Evolutionary conservation across 2,888 invertebrate genomes (phyloP), one percentile per base, ranked within the genome.

Genomic region (Anoncus sp.): DNA sequence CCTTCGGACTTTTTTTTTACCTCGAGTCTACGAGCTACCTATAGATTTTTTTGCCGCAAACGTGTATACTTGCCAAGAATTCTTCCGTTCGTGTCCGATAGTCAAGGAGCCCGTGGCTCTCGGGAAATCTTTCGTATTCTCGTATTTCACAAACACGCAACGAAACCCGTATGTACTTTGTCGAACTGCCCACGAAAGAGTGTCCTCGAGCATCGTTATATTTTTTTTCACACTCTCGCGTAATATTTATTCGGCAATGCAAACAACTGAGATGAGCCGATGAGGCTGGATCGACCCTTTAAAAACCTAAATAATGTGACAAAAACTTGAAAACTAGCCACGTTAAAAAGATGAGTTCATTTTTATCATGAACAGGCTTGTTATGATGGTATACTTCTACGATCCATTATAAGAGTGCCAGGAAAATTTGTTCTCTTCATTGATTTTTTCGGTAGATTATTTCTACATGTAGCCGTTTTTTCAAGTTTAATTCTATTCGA

Each of bases 121-220:
- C 24, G 57, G 38, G 7, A 59, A 59, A 38, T 45, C 43, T 45
- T 12, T 74, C 35, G 51, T 35, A 70, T 38, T 27, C 75, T 63
- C 75, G 57, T 75, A 75, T 69, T 49, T 69, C 47, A 49, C 63
- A 31, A 65, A 66, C 73, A 66, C 31, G 51, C 49, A 49, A 49
- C 62, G 12, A 22, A 73, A 31, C 22, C n/a, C 16, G n/a, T 14
- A 9, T 40, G 43, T 16, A 53, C 35, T 31, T n/a, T 16, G 35
- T 35, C 16, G n/a, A 45, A 45, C 20, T 59, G 49, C 31, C 35
- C 57, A 14, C 16, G 22, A 16, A 47, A 45, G 35, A 47, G 57
- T 57, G 35, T 45, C 24, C 38, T 47, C 47, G n/a, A 20, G 18
- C 16, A n/a, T 1, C 2, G 31, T 18, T 9, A 22, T 22, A 31